Evolutionary conservation across 2,113 vertebrate genomes (phyloP).

Genomic region (Todiramphus saurophagus): DNA sequence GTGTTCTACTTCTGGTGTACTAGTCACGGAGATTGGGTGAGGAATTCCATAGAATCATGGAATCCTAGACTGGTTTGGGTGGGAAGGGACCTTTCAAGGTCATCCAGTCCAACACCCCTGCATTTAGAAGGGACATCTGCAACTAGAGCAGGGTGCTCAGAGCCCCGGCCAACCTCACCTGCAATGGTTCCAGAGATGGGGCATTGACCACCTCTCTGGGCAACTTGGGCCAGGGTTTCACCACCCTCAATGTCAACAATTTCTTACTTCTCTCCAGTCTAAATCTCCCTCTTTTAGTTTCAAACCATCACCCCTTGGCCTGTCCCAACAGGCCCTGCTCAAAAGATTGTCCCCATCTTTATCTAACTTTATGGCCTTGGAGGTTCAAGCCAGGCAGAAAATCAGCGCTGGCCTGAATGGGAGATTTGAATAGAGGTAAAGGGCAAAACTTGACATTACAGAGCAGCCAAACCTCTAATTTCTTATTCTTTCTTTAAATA

Average conservation of each 20-base stretch:
- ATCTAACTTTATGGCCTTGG: not conserved
- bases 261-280: not conserved
- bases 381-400: not conserved
- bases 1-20: not conserved
- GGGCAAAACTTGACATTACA: not conserved
- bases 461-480: not conserved
- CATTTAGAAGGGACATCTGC: not conserved
- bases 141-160: not conserved
- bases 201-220: not conserved
- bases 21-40: not conserved
- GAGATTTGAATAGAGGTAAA: not conserved
- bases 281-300: not conserved
- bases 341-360: not conserved
- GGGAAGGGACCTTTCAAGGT: not conserved
- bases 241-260: not conserved
- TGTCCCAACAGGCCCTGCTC: not conserved
- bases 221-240: not conserved
- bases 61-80: not conserved
- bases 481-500: not conserved
- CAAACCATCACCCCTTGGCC: not conserved
- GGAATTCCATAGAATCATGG: not conserved
- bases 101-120: not conserved
- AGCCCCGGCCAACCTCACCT: not conserved
- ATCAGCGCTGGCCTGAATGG: not conserved
- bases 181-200: not conserved